Conservation (phyloP, 2,113 vertebrate species). For the Leucosticte australis region DNA sequence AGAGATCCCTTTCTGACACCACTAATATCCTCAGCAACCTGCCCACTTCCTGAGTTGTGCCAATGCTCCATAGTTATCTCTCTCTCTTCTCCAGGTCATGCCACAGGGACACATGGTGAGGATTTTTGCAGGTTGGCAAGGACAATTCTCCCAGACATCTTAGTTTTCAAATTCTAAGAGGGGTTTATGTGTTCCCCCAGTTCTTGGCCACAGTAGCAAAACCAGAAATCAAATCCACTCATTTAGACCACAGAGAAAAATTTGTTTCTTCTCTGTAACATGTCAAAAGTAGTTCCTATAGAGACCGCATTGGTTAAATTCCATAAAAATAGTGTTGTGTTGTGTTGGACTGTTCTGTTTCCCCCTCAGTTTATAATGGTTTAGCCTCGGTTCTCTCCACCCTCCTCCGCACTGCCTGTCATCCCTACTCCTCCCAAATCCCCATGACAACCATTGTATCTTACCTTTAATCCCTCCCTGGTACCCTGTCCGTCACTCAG, state of each 20-base stretch:
- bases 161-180: background rate
- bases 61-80: background rate
- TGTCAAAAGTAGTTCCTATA: background rate
- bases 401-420: too few species aligned
- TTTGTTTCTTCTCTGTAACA: background rate
- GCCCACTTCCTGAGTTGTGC: background rate
- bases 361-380: too few species aligned
- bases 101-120: background rate
- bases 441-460: too few species aligned
- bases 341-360: too few species aligned
- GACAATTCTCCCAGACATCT: background rate
- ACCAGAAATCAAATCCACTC: background rate
- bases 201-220: background rate
- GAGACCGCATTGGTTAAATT: background rate
- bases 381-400: too few species aligned
- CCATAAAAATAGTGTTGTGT: background rate
- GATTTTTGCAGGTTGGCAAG: background rate
- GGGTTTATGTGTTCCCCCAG: background rate
- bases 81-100: background rate
- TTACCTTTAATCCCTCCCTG: too few species aligned
- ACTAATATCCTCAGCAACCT: background rate
- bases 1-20: background rate
- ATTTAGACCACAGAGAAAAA: background rate
- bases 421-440: too few species aligned
- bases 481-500: too few species aligned